These are phyloP conservation scores for Turdus rufiventris DNA, from an alignment of 2,113 vertebrate genomes.

Conservation along the genomic window DNA sequence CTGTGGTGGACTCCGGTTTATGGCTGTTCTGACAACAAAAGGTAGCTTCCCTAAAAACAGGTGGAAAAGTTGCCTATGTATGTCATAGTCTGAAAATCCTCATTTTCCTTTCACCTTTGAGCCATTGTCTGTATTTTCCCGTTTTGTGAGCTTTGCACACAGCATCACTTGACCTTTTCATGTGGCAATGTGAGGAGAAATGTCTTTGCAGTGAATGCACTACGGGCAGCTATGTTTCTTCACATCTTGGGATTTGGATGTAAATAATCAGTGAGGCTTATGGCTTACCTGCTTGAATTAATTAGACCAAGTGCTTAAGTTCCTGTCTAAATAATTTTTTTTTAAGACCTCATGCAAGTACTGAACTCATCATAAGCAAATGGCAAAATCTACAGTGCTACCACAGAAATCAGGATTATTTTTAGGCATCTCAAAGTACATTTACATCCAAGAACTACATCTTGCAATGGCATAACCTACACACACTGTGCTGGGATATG, in stretches of 20 bases:
- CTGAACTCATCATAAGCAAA: neutral
- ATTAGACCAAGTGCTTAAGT: neutral
- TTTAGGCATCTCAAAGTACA: fast-evolving
- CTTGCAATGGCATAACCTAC: neutral
- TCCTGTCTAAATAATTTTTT: neutral
- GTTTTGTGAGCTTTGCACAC: neutral
- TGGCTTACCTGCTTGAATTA: neutral
- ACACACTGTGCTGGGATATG: fast-evolving
- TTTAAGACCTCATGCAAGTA: neutral
- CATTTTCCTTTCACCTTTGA: neutral
- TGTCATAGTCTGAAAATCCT: neutral
- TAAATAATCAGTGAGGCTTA: neutral
- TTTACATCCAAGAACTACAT: neutral
- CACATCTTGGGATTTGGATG: neutral
- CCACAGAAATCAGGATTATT: neutral
- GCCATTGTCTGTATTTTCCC: neutral
- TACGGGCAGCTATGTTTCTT: neutral
- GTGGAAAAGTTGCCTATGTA: neutral
- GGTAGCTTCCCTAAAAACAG: neutral
- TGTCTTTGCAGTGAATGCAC: neutral
- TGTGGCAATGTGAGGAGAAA: neutral
- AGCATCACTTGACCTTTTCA: neutral
- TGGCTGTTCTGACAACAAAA: neutral
- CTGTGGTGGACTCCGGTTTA: neutral
- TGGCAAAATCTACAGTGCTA: neutral